Evolutionary conservation across 2,113 vertebrate species (phyloP).

Genomic region (Mus musculus): DNA sequence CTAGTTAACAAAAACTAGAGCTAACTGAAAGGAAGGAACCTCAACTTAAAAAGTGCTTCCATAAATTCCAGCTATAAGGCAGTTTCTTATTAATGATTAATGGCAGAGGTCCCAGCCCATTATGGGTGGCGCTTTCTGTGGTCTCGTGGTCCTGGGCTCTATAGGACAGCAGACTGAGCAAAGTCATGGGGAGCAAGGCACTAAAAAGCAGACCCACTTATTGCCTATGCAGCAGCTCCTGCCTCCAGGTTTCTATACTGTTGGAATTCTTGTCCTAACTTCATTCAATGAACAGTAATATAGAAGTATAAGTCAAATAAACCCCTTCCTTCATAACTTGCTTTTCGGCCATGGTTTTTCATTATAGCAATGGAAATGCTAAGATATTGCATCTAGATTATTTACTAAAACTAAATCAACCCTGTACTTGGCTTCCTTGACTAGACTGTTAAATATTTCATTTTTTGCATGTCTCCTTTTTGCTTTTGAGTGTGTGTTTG

Average conservation of each 20-base stretch:
- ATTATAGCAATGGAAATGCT: neutral
- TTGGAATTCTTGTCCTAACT: neutral
- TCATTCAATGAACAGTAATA: neutral
- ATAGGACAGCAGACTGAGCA: neutral
- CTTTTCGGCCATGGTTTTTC: neutral
- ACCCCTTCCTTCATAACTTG: neutral
- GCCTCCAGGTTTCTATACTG: neutral
- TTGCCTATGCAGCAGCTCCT: neutral
- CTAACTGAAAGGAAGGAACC: neutral
- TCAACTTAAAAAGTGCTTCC: neutral
- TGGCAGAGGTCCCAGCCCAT: neutral
- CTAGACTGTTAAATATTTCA: neutral
- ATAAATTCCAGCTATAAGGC: neutral
- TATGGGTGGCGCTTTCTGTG: neutral
- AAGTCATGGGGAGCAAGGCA: neutral
- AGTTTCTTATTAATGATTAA: neutral
- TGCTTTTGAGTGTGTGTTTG: neutral
- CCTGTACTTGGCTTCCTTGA: neutral
- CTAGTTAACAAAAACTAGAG: no score
- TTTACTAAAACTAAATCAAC: neutral
- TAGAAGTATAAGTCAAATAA: neutral
- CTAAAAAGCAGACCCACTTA: neutral
- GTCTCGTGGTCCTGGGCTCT: neutral
- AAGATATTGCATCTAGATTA: neutral
- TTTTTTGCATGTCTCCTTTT: neutral